phyloP scores from a whole-genome alignment of 2,113 vertebrate genomes.

The Ploceus nigricollis region DNA sequence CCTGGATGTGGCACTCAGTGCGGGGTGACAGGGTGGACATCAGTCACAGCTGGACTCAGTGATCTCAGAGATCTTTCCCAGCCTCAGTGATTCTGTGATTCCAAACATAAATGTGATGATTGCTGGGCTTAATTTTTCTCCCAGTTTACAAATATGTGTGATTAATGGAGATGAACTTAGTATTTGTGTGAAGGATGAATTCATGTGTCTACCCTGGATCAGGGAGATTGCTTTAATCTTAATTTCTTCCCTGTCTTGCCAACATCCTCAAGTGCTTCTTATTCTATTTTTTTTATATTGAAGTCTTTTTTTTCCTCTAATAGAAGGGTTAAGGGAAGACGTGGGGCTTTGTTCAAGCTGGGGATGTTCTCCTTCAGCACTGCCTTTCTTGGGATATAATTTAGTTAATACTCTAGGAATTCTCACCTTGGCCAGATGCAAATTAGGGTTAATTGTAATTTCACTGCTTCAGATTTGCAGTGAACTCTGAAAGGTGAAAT shows the following conservation, averaged over 20 bases:
- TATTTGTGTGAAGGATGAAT: neutral
- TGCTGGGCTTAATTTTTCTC: neutral
- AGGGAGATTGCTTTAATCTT: neutral
- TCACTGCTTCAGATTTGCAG: neutral
- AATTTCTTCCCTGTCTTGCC: neutral
- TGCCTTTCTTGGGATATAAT: neutral
- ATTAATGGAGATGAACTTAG: neutral
- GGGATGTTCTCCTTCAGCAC: neutral
- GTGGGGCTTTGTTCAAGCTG: neutral
- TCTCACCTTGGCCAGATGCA: neutral
- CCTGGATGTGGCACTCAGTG: neutral
- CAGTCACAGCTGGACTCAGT: neutral
- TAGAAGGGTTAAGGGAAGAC: neutral
- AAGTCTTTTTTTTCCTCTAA: neutral
- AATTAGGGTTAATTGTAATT: neutral
- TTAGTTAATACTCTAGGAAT: neutral
- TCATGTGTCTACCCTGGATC: rapidly evolving
- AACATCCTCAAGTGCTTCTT: neutral
- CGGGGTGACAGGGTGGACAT: neutral
- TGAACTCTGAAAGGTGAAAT: neutral
- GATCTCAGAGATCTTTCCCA: neutral
- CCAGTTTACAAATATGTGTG: rapidly evolving
- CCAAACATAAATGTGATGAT: neutral
- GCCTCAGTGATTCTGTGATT: neutral
- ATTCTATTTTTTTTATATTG: neutral